phyloP scores from a whole-genome alignment of 2,888 invertebrate species.

The Sthenelais limicola region DNA sequence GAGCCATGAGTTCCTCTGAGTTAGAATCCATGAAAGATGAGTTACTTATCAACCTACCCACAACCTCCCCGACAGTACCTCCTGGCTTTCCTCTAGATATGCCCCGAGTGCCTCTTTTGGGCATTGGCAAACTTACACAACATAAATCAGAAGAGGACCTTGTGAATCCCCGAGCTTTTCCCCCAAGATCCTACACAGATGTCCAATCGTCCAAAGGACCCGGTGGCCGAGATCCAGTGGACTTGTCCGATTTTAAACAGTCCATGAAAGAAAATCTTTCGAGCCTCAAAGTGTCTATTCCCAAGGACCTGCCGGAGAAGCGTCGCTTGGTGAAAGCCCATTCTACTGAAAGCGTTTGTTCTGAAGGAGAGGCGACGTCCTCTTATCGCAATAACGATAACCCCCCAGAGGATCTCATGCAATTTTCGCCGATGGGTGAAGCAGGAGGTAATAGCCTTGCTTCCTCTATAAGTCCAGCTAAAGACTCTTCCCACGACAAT shows the following conservation, averaged over 20 bases:
- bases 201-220: neutral
- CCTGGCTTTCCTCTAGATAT: neutral
- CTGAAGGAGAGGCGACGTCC: slow-evolving; percentile 16
- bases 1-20: too few relatives aligned
- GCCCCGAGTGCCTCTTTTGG: neutral
- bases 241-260: slow-evolving; percentile 13
- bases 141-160: slow-evolving; percentile 31
- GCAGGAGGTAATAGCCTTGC: too few relatives aligned
- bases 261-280: slow-evolving; percentile 16
- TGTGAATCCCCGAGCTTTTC: slow-evolving; percentile 9
- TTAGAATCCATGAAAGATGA: too few relatives aligned
- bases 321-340: slow-evolving; percentile 18
- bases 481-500: neutral
- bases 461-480: too few relatives aligned
- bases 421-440: slow-evolving; percentile 27
- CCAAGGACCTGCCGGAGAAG: slow-evolving; percentile 25
- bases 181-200: slow-evolving; percentile 20
- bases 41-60: too few relatives aligned
- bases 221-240: neutral
- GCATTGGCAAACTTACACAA: neutral
- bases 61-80: too few relatives aligned
- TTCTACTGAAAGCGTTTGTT: slow-evolving; percentile 29
- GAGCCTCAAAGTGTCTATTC: slow-evolving; percentile 24
- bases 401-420: slow-evolving; percentile 7
- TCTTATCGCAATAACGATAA: neutral